Conservation (phyloP, 2,113 vertebrate species). For the Neomonachus schauinslandi region DNA sequence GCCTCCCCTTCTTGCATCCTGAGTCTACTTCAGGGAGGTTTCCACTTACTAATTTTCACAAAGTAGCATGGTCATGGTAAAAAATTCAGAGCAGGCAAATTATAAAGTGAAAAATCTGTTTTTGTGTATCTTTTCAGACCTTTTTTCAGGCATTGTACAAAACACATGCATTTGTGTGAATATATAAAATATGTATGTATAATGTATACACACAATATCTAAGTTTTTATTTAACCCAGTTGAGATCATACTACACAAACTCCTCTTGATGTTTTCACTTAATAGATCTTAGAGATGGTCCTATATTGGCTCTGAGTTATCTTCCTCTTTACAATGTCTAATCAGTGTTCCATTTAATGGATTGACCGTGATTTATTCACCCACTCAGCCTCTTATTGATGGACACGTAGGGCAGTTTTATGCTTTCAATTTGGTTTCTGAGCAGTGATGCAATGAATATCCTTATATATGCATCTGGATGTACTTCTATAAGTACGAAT, state of each 20-base stretch:
- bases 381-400: not conserved
- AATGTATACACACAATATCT: not conserved
- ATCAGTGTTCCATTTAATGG: not conserved
- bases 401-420: not conserved
- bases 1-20: not conserved
- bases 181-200: not conserved
- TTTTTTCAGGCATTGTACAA: not conserved
- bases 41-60: not conserved
- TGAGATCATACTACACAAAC: not conserved
- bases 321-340: not conserved
- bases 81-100: not conserved
- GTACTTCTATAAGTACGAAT: not conserved
- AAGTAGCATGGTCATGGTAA: not conserved
- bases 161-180: not conserved
- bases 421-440: conserved; percentile 35
- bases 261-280: not conserved
- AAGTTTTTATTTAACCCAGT: not conserved
- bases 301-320: not conserved
- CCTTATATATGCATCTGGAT: not conserved
- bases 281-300: not conserved
- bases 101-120: not conserved
- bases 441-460: not conserved
- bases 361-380: not conserved
- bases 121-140: not conserved
- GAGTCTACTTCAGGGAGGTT: not conserved